Conservation (phyloP, 2,113 vertebrate species). For the Callaeas wilsoni region DNA sequence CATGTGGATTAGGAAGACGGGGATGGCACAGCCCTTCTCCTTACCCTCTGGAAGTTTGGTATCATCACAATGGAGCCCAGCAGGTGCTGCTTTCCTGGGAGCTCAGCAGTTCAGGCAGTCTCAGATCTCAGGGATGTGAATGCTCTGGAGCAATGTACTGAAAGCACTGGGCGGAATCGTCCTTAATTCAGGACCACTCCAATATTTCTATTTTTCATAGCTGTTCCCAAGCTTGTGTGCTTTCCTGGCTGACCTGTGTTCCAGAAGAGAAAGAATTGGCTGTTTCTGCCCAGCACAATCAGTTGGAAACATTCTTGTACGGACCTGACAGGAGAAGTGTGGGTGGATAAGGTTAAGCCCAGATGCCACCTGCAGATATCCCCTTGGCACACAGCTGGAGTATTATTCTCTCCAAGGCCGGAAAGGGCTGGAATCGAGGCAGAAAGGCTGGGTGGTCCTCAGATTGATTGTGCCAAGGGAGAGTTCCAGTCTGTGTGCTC, state of each 20-base stretch:
- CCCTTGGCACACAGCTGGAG: not conserved
- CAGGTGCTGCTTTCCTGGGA: not conserved
- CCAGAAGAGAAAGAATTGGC: not conserved
- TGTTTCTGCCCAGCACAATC: not conserved
- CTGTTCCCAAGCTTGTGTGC: not conserved
- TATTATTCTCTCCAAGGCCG: constrained; percentile 26
- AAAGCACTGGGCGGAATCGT: not conserved
- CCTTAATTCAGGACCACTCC: not conserved
- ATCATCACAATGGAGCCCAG: not conserved
- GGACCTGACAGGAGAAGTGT: not conserved
- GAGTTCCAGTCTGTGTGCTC: not conserved
- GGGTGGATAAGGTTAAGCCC: constrained; percentile 28
- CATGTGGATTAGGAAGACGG: not conserved
- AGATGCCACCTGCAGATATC: constrained; percentile 45
- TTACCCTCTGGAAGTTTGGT: not conserved
- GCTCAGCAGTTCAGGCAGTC: not conserved
- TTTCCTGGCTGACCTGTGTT: not conserved
- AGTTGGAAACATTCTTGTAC: not conserved
- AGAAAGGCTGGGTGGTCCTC: not conserved
- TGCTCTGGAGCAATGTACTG: not conserved
- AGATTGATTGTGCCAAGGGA: not conserved
- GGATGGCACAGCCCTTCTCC: not conserved
- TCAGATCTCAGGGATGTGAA: rapidly evolving
- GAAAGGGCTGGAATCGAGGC: constrained; percentile 15
- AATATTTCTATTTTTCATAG: not conserved